Conservation (phyloP, 1,140 invertebrate species). For the Drosophila pallidifrons region DNA sequence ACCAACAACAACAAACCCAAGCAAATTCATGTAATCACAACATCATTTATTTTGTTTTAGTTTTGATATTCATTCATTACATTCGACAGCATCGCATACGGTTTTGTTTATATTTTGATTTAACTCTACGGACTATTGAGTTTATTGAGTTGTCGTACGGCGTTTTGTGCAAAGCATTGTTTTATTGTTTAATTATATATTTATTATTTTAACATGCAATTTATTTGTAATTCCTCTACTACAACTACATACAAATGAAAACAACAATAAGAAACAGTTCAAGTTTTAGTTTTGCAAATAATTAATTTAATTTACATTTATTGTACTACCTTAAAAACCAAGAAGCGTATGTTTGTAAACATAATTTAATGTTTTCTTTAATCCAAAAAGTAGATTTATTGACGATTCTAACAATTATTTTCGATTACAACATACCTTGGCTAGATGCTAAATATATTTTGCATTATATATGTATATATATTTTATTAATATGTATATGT, state of each 20-base stretch:
- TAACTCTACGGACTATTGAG: slow-evolving; percentile 12
- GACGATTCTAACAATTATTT: slow-evolving; percentile 50
- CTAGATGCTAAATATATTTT: slow-evolving; percentile 69
- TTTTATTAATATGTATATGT: slow-evolving; percentile 43
- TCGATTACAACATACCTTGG: slow-evolving; percentile 57
- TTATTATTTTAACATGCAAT: slow-evolving; percentile 64
- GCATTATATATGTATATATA: slow-evolving; percentile 51
- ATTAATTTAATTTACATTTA: slow-evolving; percentile 57
- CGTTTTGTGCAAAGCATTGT: slow-evolving; percentile 75
- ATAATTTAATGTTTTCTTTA: slow-evolving; percentile 52
- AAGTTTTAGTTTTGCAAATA: slow-evolving; percentile 34
- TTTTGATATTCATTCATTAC: slow-evolving; percentile 30
- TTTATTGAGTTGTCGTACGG: slow-evolving; percentile 75
- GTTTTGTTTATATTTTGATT: slow-evolving; percentile 60
- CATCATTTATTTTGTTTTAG: slow-evolving; percentile 35
- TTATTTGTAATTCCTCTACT: slow-evolving; percentile 50
- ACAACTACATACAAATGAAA: slow-evolving; percentile 19
- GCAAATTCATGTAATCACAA: slow-evolving; percentile 40
- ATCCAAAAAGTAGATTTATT: slow-evolving; percentile 74
- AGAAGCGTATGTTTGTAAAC: slow-evolving; percentile 45
- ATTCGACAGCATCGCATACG: slow-evolving; percentile 20
- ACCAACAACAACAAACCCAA: slow-evolving; percentile 38
- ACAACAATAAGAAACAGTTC: slow-evolving; percentile 20
- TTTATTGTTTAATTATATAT: slow-evolving; percentile 68
- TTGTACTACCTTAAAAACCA: slow-evolving; percentile 34